These are phyloP conservation scores for Pollenia angustigena DNA, from an alignment of 2,888 invertebrate species.

Conservation along the genomic window DNA sequence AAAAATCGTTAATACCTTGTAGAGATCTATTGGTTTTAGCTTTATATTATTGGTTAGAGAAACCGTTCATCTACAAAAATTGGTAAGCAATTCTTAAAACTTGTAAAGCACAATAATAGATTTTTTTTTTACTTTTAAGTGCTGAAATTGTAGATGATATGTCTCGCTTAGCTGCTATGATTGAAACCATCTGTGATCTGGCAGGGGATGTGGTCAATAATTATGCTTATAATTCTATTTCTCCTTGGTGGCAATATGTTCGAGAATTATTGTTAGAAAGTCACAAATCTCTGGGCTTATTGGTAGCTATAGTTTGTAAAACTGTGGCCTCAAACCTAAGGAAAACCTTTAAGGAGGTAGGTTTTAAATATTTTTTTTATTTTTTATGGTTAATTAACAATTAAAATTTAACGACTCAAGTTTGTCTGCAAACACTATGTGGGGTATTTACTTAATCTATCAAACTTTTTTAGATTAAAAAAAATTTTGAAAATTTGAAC, in stretches of 20 bases:
- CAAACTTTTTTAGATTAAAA: neutral
- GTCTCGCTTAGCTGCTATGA: conserved; percentile 87
- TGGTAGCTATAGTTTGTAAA: conserved; percentile 93
- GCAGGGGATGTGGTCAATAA: conserved; percentile 86
- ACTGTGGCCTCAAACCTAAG: conserved; percentile 86
- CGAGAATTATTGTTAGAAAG: conserved; percentile 90
- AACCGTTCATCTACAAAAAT: conserved; percentile 84
- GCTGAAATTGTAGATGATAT: conserved; percentile 86
- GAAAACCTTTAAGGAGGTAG: conserved; percentile 79
- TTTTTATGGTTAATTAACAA: neutral
- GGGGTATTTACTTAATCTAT: too few relatives aligned
- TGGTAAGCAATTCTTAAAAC: conserved; percentile 76
- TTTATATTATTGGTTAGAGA: conserved; percentile 89
- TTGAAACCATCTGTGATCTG: conserved; percentile 88
- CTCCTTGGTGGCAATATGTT: conserved; percentile 93
- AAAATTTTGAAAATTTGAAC: neutral
- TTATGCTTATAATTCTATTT: conserved; percentile 87
- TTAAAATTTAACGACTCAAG: too few relatives aligned
- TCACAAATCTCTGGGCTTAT: conserved; percentile 90
- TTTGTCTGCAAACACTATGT: too few relatives aligned
- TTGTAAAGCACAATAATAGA: neutral
- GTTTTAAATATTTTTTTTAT: too few relatives aligned
- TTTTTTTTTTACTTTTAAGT: conserved; percentile 74
- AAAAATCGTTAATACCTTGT: conserved; percentile 80
- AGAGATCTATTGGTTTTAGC: conserved; percentile 89